phyloP scores from a whole-genome alignment of 2,113 vertebrate species.

The Protobothrops flavoviridis region DNA sequence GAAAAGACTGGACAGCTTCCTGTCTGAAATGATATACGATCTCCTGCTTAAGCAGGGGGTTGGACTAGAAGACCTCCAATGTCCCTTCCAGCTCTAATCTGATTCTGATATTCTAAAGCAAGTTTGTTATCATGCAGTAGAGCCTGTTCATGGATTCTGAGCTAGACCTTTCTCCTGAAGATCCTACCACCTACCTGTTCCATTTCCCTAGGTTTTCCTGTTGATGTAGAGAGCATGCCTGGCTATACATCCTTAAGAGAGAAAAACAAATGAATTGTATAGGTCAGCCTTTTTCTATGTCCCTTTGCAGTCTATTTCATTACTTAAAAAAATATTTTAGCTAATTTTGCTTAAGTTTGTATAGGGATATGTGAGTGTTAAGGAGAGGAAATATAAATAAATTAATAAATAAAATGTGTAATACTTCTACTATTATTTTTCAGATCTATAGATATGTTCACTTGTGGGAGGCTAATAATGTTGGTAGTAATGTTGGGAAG shows the following conservation, averaged over 20 bases:
- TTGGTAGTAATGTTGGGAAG: neutral
- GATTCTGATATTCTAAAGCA: neutral
- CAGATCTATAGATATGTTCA: neutral
- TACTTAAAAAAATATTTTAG: neutral
- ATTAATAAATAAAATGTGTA: neutral
- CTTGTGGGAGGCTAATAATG: neutral
- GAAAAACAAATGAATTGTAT: neutral
- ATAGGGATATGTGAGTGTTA: neutral
- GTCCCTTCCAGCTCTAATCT: too few relatives aligned
- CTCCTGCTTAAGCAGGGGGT: too few relatives aligned
- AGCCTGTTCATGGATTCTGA: neutral
- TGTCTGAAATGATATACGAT: too few relatives aligned
- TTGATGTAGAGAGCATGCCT: neutral
- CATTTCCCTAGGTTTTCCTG: neutral
- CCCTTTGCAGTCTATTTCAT: neutral
- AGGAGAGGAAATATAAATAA: neutral
- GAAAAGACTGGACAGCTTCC: too few relatives aligned
- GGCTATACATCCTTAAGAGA: neutral
- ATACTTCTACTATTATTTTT: neutral
- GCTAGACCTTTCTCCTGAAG: neutral
- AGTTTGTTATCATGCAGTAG: neutral
- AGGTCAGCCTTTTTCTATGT: neutral
- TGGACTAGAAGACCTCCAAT: too few relatives aligned
- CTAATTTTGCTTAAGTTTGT: neutral
- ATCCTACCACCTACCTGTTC: neutral